phyloP scores from a whole-genome alignment of 2,113 vertebrate genomes.

The Cisticola juncidis region DNA sequence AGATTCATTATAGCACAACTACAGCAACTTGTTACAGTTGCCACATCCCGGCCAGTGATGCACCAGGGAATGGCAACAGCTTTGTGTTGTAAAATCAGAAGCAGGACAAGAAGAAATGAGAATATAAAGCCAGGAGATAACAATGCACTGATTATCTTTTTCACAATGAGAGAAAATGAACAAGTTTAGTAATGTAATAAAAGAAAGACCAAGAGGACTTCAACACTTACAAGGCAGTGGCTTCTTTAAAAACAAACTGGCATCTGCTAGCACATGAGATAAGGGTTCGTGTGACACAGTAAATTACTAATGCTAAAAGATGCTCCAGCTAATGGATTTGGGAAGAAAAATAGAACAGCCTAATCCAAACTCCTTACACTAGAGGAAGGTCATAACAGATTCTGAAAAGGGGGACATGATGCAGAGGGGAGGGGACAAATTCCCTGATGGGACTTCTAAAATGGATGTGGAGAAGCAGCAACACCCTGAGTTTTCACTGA shows the following conservation, averaged over 20 bases:
- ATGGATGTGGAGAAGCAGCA: background rate
- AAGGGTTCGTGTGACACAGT: background rate
- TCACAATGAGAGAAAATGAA: background rate
- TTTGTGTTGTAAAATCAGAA: background rate
- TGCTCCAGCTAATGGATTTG: background rate
- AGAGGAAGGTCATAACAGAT: background rate
- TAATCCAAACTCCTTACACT: background rate
- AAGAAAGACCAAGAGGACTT: background rate
- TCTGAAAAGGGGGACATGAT: background rate
- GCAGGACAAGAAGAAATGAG: background rate
- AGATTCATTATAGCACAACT: background rate
- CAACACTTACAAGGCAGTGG: background rate
- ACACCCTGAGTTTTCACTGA: background rate
- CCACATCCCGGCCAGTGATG: background rate
- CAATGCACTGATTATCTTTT: background rate
- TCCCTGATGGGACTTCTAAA: background rate
- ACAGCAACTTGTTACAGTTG: background rate
- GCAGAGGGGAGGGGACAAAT: fast-evolving
- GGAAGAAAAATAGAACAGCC: background rate
- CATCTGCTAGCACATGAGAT: background rate
- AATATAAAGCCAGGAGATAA: background rate
- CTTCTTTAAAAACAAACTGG: background rate
- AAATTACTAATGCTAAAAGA: background rate
- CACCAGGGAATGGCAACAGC: background rate
- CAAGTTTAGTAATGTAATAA: background rate